These are phyloP conservation scores for Onychostoma macrolepis DNA, from an alignment of 2,113 vertebrate species.

Conservation along the genomic window DNA sequence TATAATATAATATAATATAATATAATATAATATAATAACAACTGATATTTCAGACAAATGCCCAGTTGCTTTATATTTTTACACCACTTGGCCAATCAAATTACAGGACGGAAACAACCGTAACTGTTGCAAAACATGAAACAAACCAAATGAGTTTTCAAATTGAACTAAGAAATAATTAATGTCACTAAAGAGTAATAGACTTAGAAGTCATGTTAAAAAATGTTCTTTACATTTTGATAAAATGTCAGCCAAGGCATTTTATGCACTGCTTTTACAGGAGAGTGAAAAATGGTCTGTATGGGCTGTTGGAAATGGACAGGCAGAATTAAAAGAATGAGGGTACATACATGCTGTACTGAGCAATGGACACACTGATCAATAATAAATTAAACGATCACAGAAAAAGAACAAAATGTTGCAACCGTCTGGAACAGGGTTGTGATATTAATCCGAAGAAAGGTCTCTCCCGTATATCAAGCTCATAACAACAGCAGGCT, in stretches of 20 bases:
- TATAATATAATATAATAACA: no score
- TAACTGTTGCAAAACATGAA: not conserved
- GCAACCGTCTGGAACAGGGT: constrained; percentile 66
- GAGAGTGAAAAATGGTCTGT: constrained; percentile 64
- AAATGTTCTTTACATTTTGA: constrained; percentile 13
- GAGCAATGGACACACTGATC: constrained; percentile 65
- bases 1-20: no score
- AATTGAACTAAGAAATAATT: not conserved
- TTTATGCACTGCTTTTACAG: constrained; percentile 57
- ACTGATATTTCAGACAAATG: not conserved
- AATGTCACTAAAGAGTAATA: not conserved
- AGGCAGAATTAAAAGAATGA: constrained; percentile 53
- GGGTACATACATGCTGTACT: constrained; percentile 52
- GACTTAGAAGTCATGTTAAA: no score
- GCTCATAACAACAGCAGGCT: constrained; percentile 41
- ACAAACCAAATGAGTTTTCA: not conserved
- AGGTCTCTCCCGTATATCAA: constrained; percentile 61
- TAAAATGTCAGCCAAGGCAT: constrained; percentile 63
- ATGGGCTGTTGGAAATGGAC: constrained; percentile 12
- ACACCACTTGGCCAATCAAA: no score
- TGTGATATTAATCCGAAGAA: constrained; percentile 71
- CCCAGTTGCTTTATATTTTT: no score
- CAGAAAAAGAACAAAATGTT: constrained; percentile 69
- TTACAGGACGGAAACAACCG: not conserved
- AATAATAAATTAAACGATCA: constrained; percentile 76